Conservation (phyloP, 2,797 vertebrate genomes). For the Scolopax rusticola region DNA sequence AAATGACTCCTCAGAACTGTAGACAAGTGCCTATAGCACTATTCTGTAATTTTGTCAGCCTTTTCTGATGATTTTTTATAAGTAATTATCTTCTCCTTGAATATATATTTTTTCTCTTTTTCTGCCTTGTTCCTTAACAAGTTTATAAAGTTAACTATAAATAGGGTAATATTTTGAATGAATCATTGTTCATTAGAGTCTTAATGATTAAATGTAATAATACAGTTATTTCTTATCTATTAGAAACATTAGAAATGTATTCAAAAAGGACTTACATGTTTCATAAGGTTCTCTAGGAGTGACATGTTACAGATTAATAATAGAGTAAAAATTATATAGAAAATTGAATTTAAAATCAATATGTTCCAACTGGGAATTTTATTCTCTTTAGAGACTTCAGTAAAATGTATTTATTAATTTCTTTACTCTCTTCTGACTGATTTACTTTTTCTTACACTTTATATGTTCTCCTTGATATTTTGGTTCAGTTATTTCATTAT, state of each 20-base stretch:
- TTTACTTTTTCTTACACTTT: neutral
- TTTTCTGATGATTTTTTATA: neutral
- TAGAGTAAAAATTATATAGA: neutral
- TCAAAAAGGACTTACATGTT: neutral
- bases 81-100: neutral
- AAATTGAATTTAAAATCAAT: conserved; percentile 6
- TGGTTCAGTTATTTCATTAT: neutral
- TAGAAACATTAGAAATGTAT: neutral
- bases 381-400: neutral
- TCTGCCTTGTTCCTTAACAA: neutral
- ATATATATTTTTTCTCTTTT: neutral
- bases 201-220: neutral
- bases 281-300: neutral
- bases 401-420: neutral
- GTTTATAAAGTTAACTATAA: neutral
- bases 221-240: neutral
- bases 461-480: neutral
- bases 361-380: neutral
- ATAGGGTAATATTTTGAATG: neutral
- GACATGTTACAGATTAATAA: neutral
- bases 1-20: neutral
- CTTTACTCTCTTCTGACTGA: neutral
- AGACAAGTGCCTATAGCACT: neutral
- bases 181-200: neutral
- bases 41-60: neutral